Conservation (phyloP, 2,797 vertebrate species). For the Novumbra hubbsi region DNA sequence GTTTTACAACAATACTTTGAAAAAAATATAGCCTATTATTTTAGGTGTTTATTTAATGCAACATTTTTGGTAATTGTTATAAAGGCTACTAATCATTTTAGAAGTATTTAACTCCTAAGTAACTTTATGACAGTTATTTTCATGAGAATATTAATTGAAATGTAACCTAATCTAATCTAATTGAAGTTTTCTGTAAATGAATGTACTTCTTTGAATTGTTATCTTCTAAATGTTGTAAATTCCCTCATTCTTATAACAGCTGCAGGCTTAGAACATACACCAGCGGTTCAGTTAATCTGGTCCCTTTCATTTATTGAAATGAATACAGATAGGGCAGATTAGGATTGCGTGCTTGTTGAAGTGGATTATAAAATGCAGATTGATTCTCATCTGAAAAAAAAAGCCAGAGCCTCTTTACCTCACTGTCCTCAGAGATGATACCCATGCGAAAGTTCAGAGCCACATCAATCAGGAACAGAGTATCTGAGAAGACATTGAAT, state of each 20-base stretch:
- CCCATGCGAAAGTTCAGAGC: slow-evolving; percentile 79
- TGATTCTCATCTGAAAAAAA: slow-evolving; percentile 60
- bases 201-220: neutral
- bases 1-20: too few species aligned
- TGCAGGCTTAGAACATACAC: slow-evolving; percentile 42
- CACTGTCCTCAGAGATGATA: slow-evolving; percentile 73
- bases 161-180: neutral
- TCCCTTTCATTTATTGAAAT: slow-evolving; percentile 53
- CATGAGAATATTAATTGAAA: neutral
- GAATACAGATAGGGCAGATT: slow-evolving; percentile 61
- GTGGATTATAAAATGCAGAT: slow-evolving; percentile 62
- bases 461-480: slow-evolving; percentile 76
- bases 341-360: slow-evolving; percentile 48
- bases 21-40: too few species aligned
- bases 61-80: too few species aligned
- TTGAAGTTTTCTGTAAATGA: neutral
- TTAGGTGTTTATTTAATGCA: too few species aligned
- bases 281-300: slow-evolving; percentile 56
- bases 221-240: slow-evolving; percentile 12
- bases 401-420: slow-evolving; percentile 64
- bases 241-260: slow-evolving; percentile 61
- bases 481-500: slow-evolving; percentile 80
- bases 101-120: neutral
- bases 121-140: neutral
- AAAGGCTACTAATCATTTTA: neutral